phyloP scores from a whole-genome alignment of 2,113 vertebrate species.

The Podarcis muralis region DNA sequence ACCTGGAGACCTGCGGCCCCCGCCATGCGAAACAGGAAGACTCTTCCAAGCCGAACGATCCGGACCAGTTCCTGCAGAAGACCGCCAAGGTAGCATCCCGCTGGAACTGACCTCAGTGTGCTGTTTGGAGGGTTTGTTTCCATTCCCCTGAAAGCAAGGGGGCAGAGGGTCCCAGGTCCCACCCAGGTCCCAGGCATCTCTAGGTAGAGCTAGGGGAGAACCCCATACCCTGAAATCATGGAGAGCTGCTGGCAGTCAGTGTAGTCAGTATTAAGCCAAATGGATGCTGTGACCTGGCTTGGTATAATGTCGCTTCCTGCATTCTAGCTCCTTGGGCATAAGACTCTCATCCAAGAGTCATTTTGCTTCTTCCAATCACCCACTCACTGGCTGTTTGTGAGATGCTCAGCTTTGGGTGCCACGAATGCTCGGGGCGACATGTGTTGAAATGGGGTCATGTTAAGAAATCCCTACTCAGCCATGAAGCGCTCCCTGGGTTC shows the following conservation, averaged over 20 bases:
- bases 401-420: neutral
- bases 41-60: conserved; percentile 53
- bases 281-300: too few species aligned
- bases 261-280: too few species aligned
- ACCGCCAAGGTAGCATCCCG: conserved; percentile 86
- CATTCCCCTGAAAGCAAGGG: neutral
- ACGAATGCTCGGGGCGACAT: too few species aligned
- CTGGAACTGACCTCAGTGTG: neutral
- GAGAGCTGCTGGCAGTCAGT: too few species aligned
- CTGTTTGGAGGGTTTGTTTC: neutral
- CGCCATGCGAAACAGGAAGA: conserved; percentile 58
- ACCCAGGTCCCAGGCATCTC: too few species aligned
- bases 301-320: too few species aligned
- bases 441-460: neutral
- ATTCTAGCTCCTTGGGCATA: neutral
- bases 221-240: neutral
- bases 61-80: conserved; percentile 83
- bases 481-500: neutral
- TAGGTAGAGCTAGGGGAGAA: too few species aligned
- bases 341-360: too few species aligned
- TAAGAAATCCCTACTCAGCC: neutral
- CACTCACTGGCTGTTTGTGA: too few species aligned
- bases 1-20: conserved; percentile 22
- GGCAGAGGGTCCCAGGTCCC: too few species aligned
- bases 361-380: neutral